Evolutionary conservation across 2,888 invertebrate species (phyloP).

Genomic region (Glyphotaelius pellucidus): DNA sequence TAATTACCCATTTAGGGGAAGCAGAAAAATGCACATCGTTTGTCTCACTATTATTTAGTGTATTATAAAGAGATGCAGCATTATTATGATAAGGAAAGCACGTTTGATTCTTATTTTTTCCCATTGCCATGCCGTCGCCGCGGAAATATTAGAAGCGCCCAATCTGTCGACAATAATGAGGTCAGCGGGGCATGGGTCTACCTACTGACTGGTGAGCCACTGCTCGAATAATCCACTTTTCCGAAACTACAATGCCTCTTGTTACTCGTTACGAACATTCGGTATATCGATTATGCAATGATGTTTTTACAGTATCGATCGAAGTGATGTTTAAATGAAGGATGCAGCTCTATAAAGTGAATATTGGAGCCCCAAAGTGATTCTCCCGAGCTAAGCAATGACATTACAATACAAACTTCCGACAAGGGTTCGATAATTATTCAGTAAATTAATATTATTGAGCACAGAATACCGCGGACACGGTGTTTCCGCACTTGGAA

Average conservation of each 20-base stretch:
- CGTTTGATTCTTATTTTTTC: too few relatives aligned
- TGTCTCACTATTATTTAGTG: too few relatives aligned
- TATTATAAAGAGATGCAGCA: too few relatives aligned
- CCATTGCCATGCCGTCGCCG: too few relatives aligned
- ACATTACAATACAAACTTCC: too few relatives aligned
- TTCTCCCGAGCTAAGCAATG: background rate
- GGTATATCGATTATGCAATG: background rate
- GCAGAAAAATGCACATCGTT: too few relatives aligned
- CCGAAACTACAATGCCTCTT: background rate
- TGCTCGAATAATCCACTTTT: background rate
- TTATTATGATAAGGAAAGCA: too few relatives aligned
- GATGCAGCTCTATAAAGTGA: background rate
- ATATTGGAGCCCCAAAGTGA: background rate
- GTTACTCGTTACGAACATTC: background rate
- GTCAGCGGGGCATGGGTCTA: background rate
- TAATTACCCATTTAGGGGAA: too few relatives aligned
- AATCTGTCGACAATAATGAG: background rate
- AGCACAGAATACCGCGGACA: background rate
- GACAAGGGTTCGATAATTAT: background rate
- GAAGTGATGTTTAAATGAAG: background rate
- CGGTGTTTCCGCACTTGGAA: background rate
- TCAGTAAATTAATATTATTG: background rate
- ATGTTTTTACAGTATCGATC: constrained; percentile 1
- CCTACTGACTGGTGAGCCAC: background rate
- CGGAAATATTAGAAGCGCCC: too few relatives aligned